Percentiles rank a stretch among this genome's conserved stretches.
These are phyloP conservation scores for Agelas oroides DNA, from an alignment of 37 sponge, comb jelly and placozoan genomes.

Conservation along the genomic window DNA sequence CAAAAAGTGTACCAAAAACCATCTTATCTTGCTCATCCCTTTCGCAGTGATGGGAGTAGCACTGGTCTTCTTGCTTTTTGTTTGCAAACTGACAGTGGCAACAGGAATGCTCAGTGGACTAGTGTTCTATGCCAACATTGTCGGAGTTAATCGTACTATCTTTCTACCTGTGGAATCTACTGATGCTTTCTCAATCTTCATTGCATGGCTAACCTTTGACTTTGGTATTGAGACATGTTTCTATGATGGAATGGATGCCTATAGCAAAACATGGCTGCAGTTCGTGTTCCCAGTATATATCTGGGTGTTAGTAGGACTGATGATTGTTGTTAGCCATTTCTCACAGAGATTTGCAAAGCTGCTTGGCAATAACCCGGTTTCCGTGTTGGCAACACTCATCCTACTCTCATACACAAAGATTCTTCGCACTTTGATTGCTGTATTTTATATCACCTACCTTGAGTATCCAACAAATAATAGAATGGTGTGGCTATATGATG, in stretches of 20 bases:
- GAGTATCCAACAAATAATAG: neutral
- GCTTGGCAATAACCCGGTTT: constrained; percentile 10
- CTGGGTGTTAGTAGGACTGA: neutral
- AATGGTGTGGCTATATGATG: neutral
- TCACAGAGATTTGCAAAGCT: neutral
- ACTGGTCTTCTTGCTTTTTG: neutral
- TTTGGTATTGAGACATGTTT: constrained; percentile 6
- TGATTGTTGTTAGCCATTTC: neutral
- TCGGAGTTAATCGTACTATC: neutral
- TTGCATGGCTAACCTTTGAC: constrained; percentile 7
- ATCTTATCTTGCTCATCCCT: neutral
- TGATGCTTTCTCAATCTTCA: neutral
- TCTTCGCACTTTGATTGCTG: neutral
- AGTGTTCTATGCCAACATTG: neutral
- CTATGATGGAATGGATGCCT: neutral
- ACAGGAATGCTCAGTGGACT: neutral
- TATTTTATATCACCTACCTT: neutral
- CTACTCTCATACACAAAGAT: constrained; percentile 1
- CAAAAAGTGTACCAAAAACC: neutral
- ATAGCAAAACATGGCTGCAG: constrained; percentile 2
- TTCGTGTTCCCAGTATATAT: constrained; percentile 17
- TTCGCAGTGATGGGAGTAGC: neutral
- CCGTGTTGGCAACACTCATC: neutral
- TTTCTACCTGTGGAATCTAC: neutral
- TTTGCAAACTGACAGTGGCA: neutral